Evolutionary conservation across 2,113 vertebrate genomes (phyloP), one percentile per base, ranked within the genome.

Genomic region (Gavialis gangeticus): DNA sequence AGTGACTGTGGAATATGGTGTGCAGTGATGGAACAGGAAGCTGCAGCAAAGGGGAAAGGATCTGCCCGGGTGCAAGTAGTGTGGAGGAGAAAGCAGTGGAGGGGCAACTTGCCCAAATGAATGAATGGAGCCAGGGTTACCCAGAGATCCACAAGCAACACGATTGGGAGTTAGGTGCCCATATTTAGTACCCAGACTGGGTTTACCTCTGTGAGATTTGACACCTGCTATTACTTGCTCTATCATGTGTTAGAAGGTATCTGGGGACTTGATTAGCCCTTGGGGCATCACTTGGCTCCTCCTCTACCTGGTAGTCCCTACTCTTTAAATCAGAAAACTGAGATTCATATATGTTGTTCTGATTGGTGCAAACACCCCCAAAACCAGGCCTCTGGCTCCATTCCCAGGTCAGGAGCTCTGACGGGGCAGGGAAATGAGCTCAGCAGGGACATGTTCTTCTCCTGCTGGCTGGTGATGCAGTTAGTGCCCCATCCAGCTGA

Each of bases 21-120:
- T 46, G 46, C 55, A 75, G 46, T 28, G 73, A 13, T 55, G 78
- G 88, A 90, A 92, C 1, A 0, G 14, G 54, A 82, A 19, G 27
- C 10, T 82, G 34, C 17, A 54, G 56, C 22, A 24, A 84, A n/a
- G 15, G 18, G 60, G 4, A 21, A 11, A 75, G 4, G n/a, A 22
- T 25, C 46, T 54, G 1, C n/a, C 91, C 60, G 28, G 55, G 25
- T 25, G 9, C 1, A 21, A 58, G 12, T 0, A 0, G 46, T 46
- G 46, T 46, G 46, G 37, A 37, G 18, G 34, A 56, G 34, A 46
- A 27, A 90, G 58, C 1, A 5, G 56, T 6, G 75, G 15, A 62
- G 4, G 17, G 27, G 30, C 14, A 92, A 17, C 34, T 11, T 16
- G 34, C 15, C 28, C 58, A 63, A 81, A 60, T 5, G 8, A 67